Base-by-base conservation (phyloP, 2,113 vertebrate genomes). In the Pyrgilauda ruficollis region DNA sequence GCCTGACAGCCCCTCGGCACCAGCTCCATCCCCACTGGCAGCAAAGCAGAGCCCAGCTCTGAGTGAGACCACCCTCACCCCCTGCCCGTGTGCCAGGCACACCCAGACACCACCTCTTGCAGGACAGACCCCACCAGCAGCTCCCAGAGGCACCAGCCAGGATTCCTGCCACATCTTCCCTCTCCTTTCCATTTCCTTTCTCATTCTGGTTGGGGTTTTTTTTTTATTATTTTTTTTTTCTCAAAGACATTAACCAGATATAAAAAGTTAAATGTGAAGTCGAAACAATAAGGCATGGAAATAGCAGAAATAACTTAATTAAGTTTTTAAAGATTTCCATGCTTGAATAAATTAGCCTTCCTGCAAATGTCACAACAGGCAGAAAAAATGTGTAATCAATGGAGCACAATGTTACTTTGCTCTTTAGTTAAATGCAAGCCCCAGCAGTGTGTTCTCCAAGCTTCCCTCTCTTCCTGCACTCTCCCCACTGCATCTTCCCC, bases 261-360 rank as follows among this genome's bases (percentile, higher is more conserved):
- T 95, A 96, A 98, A 98, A 98, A 98, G 97, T 97, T 96, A 97
- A 98, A 98, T 94, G 97, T 86, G 96, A 97, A 97, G 96, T 97
- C 67, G 43, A 98, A 98, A 98, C 98, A 98, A 98, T 98, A 98
- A 97, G 89, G 97, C 98, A 95, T 94, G 96, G 97, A 98, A 98
- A 98, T 97, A 97, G 97, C 97, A 98, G 97, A 98, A 98, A 98
- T 98, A 98, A 98, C 98, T 98, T 98, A 98, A 98, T 98, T 98
- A 98, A 98, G 98, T 98, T 98, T 98, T 98, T 98, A 98, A 98
- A 98, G 98, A 98, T 98, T 98, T 98, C 98, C 97, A 98, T 98
- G 98, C 98, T 98, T 97, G 98, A 98, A 97, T 98, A 98, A 98
- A 98, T 98, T 98, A 98, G 97, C 96, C 94, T 98, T 96, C 97